Percentiles rank a stretch among this genome's conserved stretches.
Conservation (phyloP, 2,888 invertebrate species). For the Dione juno region DNA sequence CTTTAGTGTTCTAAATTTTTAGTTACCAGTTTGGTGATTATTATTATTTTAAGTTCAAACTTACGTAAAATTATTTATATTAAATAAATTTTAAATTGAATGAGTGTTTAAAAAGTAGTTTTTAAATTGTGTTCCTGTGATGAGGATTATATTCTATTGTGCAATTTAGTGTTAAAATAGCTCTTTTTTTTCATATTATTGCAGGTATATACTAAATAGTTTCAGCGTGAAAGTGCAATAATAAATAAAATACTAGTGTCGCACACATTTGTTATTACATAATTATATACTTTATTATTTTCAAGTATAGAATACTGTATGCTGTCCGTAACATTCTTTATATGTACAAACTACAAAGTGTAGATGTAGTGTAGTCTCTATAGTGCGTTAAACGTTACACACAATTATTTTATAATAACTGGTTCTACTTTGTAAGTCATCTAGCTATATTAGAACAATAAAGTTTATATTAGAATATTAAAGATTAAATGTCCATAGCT, state of each 20-base stretch:
- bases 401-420: not conserved
- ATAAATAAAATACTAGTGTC: too few relatives aligned
- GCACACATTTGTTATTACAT: too few relatives aligned
- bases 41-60: too few relatives aligned
- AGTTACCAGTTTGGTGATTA: too few relatives aligned
- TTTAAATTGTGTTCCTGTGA: too few relatives aligned
- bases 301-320: not conserved
- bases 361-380: too few relatives aligned
- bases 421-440: not conserved
- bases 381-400: not conserved
- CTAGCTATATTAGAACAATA: not conserved
- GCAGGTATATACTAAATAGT: not conserved
- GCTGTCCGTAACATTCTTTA: conserved; percentile 2
- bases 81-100: too few relatives aligned
- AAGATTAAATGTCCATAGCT: too few relatives aligned
- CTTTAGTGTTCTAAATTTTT: too few relatives aligned
- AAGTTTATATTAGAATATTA: not conserved
- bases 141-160: not conserved
- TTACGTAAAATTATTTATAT: too few relatives aligned
- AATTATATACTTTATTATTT: not conserved
- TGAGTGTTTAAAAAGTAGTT: too few relatives aligned
- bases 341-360: too few relatives aligned
- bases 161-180: conserved; percentile 2
- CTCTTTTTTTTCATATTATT: conserved; percentile 21
- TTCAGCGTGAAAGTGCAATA: not conserved